These are phyloP conservation scores for Luperina nickerlii DNA, from an alignment of 2,888 invertebrate species.

Conservation along the genomic window DNA sequence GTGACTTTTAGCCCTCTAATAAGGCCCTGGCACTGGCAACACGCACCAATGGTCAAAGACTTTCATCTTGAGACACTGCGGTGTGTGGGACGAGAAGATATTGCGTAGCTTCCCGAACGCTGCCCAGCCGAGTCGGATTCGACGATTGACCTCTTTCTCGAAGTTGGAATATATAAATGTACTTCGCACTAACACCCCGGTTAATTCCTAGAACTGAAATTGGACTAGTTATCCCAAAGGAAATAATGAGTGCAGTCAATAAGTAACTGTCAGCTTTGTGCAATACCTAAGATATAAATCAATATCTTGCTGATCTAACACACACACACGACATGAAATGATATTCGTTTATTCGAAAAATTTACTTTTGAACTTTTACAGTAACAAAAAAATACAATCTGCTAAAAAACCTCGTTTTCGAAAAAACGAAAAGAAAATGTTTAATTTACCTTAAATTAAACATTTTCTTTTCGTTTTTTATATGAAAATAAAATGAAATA, in stretches of 20 bases:
- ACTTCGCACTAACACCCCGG: neutral
- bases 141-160: too few species aligned
- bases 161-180: too few species aligned
- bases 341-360: neutral
- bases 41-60: too few species aligned
- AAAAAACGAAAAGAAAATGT: too few species aligned
- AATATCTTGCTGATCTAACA: neutral
- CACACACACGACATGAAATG: neutral
- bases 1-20: too few species aligned
- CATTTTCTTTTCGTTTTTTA: neutral
- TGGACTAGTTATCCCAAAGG: neutral
- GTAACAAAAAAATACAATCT: neutral
- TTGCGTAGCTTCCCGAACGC: too few species aligned
- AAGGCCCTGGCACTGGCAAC: too few species aligned
- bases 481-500: neutral
- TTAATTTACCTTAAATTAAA: too few species aligned
- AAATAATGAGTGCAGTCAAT: neutral
- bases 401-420: neutral
- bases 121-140: too few species aligned
- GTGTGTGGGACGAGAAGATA: too few species aligned
- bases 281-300: neutral
- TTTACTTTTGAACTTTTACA: neutral
- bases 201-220: neutral
- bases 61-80: too few species aligned
- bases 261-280: neutral